Conservation (phyloP, 1,140 invertebrate genomes). For the Geopemphigus sp. region DNA sequence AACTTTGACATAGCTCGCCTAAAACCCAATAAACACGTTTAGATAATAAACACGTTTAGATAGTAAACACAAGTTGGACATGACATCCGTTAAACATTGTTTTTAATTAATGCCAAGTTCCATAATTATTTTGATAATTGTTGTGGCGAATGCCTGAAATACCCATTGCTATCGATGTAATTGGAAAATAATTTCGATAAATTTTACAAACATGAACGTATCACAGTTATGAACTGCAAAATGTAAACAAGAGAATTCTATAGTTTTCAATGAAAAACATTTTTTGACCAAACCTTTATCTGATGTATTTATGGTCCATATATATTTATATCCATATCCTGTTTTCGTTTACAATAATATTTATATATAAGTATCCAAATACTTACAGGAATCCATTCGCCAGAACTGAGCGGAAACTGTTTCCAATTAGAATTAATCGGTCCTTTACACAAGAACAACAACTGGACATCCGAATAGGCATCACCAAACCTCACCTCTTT, state of each 20-base stretch:
- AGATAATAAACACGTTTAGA: too few relatives aligned
- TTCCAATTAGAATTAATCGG: constrained; percentile 31
- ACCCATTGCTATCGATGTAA: not conserved
- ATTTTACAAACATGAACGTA: too few relatives aligned
- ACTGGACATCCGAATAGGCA: constrained; percentile 35
- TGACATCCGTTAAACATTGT: too few relatives aligned
- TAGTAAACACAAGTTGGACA: too few relatives aligned
- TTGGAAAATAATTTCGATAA: too few relatives aligned
- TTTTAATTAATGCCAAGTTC: not conserved
- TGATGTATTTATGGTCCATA: too few relatives aligned
- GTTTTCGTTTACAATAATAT: not conserved
- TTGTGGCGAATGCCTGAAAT: not conserved
- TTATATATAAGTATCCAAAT: not conserved
- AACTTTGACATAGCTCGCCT: constrained; percentile 32
- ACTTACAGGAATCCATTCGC: constrained; percentile 42
- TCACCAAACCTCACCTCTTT: constrained; percentile 41
- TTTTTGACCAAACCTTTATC: too few relatives aligned
- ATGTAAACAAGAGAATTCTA: too few relatives aligned
- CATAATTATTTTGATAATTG: not conserved
- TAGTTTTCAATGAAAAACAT: too few relatives aligned
- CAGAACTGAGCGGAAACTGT: constrained; percentile 1
- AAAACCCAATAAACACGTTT: constrained; percentile 5
- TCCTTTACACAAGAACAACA: constrained; percentile 43
- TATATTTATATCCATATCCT: too few relatives aligned
- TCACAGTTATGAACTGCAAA: too few relatives aligned